A percentile compares a stretch with the other conserved stretches of the same genome.
Conservation (phyloP, 2,797 vertebrate species). For the Smutsia temminckii region DNA sequence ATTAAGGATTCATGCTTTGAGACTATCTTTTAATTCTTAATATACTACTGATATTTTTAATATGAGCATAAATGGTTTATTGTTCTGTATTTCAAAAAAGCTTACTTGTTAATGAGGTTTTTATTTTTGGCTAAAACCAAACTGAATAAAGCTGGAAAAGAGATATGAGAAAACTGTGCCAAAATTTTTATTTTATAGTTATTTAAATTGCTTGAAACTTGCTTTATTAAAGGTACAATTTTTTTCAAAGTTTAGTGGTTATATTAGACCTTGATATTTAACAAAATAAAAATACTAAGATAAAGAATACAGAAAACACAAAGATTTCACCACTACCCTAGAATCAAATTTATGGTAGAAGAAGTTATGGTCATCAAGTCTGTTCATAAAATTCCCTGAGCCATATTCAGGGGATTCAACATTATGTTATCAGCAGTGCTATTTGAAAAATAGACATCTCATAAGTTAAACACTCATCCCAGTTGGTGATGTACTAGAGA, state of each 20-base stretch:
- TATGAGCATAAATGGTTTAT: not conserved
- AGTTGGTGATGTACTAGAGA: not conserved
- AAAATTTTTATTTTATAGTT: slow-evolving; percentile 22
- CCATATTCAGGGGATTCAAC: not conserved
- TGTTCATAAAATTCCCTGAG: not conserved
- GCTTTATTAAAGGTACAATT: not conserved
- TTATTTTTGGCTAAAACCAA: slow-evolving; percentile 36
- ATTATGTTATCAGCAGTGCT: not conserved
- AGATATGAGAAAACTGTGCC: not conserved
- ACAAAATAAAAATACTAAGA: slow-evolving; percentile 23
- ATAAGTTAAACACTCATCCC: not conserved
- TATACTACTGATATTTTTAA: not conserved
- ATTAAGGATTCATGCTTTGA: not conserved
- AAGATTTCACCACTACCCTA: not conserved
- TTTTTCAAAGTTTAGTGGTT: not conserved
- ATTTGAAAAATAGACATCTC: slow-evolving; percentile 1
- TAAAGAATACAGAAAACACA: not conserved
- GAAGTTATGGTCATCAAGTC: not conserved
- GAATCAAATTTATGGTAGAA: not conserved
- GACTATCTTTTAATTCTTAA: slow-evolving; percentile 14
- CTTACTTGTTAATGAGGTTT: slow-evolving; percentile 1
- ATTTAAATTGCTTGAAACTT: slow-evolving; percentile 1
- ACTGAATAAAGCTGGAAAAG: not conserved
- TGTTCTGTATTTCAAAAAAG: not conserved
- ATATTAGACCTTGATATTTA: not conserved